Percentiles rank a stretch among this genome's conserved stretches.
These are phyloP conservation scores for Spialia ferax DNA, from an alignment of 2,888 invertebrate species.

Conservation along the genomic window DNA sequence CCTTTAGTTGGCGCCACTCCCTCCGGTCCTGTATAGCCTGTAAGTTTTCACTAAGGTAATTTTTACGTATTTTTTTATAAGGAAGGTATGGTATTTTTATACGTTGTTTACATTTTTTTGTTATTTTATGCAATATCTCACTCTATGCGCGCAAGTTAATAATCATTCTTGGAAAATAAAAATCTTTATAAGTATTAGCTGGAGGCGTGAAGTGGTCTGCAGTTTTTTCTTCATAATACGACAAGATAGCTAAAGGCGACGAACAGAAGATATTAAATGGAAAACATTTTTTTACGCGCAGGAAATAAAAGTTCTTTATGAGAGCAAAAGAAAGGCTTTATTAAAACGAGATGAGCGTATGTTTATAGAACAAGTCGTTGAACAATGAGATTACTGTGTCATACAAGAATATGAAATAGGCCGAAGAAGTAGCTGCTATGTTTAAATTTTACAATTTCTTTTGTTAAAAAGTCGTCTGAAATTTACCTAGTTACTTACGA, in stretches of 20 bases:
- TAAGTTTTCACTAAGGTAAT: no score
- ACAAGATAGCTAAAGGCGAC: conserved; percentile 15
- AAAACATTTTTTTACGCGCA: conserved; percentile 5
- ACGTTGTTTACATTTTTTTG: no score
- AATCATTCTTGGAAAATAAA: conserved; percentile 6
- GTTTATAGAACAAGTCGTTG: not conserved
- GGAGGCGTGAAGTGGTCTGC: conserved; percentile 15
- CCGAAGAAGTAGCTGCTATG: not conserved
- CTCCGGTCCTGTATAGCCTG: no score
- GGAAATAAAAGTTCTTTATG: conserved; percentile 14
- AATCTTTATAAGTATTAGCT: conserved; percentile 14
- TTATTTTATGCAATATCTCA: no score
- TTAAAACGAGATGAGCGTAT: conserved; percentile 8
- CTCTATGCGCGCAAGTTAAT: not conserved
- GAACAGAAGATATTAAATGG: conserved; percentile 17
- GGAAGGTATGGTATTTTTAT: no score
- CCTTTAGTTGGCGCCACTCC: no score
- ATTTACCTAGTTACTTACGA: no score
- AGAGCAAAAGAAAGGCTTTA: conserved; percentile 14
- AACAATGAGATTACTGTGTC: not conserved
- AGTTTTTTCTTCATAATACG: conserved; percentile 1
- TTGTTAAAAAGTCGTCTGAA: no score
- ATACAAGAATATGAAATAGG: not conserved
- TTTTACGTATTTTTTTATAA: no score
- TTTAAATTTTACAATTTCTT: not conserved